Evolutionary conservation across 1,140 invertebrate species (phyloP).

Genomic region (Leptinotarsa lineolata): DNA sequence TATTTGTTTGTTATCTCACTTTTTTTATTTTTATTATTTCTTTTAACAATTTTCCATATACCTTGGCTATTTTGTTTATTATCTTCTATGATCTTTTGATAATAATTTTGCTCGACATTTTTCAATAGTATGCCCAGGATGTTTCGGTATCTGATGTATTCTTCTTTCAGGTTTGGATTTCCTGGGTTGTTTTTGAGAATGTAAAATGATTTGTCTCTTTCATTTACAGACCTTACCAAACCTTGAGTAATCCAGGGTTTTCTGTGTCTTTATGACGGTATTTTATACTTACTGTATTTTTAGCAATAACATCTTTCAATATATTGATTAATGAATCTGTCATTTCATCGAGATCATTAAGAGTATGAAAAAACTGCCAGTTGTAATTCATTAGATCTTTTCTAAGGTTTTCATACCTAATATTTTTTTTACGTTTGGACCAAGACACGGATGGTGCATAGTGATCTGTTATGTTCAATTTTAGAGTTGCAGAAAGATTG

Average conservation of each 20-base stretch:
- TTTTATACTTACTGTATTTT: no score
- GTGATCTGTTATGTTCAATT: conserved; percentile 14
- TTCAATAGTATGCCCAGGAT: no score
- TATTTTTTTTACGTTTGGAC: neutral
- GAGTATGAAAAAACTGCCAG: conserved; percentile 8
- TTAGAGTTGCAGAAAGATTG: neutral
- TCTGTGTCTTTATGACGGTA: conserved; percentile 1
- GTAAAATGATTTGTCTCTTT: conserved; percentile 10
- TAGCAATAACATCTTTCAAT: neutral
- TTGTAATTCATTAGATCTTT: conserved; percentile 10
- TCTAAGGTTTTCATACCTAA: conserved; percentile 7
- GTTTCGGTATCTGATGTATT: conserved; percentile 15
- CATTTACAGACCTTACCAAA: conserved; percentile 1
- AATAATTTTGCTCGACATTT: neutral
- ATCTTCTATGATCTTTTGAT: no score
- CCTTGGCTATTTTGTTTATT: no score
- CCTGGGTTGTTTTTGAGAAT: no score
- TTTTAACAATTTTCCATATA: no score
- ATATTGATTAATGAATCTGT: conserved; percentile 11
- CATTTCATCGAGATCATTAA: neutral
- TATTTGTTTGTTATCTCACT: neutral
- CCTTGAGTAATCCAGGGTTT: conserved; percentile 14
- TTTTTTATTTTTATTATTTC: no score
- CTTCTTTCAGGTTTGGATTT: no score
- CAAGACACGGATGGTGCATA: neutral